Evolutionary conservation across 2,113 vertebrate genomes (phyloP), one percentile per base, ranked within the genome.

Genomic region (Poecile atricapillus): DNA sequence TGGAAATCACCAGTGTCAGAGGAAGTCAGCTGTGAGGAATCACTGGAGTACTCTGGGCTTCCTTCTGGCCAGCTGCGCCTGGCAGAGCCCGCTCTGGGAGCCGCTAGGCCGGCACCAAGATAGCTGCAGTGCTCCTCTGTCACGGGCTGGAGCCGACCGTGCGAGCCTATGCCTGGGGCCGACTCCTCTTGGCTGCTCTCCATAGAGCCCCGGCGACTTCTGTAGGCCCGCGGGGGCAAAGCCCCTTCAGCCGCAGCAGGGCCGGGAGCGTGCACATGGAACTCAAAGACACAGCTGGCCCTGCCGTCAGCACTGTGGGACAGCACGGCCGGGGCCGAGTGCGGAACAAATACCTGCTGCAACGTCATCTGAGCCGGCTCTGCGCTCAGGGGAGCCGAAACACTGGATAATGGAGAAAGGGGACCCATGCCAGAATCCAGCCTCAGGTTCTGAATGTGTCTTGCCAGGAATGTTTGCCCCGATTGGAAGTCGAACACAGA

Each of bases 31-130:
- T 98, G 98, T 90, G 98, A 98, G 74, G 99, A 99, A 98, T 99
- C 99, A 93, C 99, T 99, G 89, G 98, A 99, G 65, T 98, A 98
- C 52, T 99, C 99, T 15, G 99, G 99, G 96, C 99, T 99, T 97
- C 98, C 98, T 98, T 99, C 98, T 62, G 98, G 98, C 79, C 95
- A 94, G 89, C 97, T 97, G 80, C 98, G 98, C 91, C 98, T 98
- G 52, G 98, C 93, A 91, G 98, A 97, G 94, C 97, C 99, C 91
- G 97, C 98, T 49, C 98, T 97, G 52, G 99, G 98, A 81, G 98
- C 90, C 9, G 98, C 98, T 52, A 98, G 90, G 95, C 99, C 99
- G 5, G 99, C 98, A 89, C 98, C 98, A 43, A 97, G 49, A 68
- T 98, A 98, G 77, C 97, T 87, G 83, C 95, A 98, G 58, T 98